Conservation (phyloP, 92 coral and sea anemone species). For the Hydrozoanthus gracilis region DNA sequence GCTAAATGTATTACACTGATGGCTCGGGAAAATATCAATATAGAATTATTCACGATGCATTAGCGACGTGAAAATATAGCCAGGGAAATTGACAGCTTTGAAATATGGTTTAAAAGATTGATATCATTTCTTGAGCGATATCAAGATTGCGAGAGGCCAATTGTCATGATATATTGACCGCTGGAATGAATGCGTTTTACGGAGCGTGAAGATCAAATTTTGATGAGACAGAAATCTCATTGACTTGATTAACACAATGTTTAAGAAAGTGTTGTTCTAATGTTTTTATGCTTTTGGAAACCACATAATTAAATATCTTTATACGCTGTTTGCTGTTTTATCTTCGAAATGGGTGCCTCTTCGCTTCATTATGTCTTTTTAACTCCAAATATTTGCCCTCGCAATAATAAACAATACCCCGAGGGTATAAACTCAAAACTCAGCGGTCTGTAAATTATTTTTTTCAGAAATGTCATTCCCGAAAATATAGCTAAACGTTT, state of each 20-base stretch:
- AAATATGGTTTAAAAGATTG: slow-evolving; percentile 28
- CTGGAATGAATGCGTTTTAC: background rate
- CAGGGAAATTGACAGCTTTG: background rate
- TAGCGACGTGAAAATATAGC: slow-evolving; percentile 7
- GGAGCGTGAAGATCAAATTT: slow-evolving; percentile 10
- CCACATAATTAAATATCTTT: background rate
- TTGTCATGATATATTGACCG: slow-evolving; percentile 5
- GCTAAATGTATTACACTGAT: background rate
- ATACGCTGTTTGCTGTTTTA: background rate
- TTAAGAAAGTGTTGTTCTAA: background rate
- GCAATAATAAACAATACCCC: background rate
- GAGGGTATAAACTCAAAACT: background rate
- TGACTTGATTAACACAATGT: background rate
- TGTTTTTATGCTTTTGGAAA: background rate
- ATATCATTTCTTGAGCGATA: slow-evolving; percentile 17
- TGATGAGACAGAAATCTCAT: background rate
- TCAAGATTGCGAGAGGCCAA: background rate
- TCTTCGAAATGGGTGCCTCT: background rate
- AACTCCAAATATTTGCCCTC: slow-evolving; percentile 22
- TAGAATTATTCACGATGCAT: slow-evolving; percentile 21
- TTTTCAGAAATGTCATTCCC: too few species aligned
- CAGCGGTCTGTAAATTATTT: background rate
- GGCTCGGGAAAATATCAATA: background rate
- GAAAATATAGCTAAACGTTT: too few species aligned
- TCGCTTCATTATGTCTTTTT: slow-evolving; percentile 8